Evolutionary conservation across 2,888 invertebrate species (phyloP).

Genomic region (Chamaedrilus cognettii): DNA sequence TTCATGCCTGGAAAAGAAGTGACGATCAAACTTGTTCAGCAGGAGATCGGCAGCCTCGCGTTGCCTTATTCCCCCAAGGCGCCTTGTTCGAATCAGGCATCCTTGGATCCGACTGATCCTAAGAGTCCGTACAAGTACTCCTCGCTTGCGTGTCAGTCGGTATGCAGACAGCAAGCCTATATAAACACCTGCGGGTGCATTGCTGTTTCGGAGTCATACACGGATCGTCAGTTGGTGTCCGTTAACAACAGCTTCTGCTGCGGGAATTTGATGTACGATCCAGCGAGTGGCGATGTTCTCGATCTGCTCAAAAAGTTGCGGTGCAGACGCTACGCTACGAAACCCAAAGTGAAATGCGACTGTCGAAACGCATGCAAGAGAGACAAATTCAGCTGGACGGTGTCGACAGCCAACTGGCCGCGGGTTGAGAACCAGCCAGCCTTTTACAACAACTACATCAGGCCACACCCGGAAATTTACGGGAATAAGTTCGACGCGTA

Average conservation of each 20-base stretch:
- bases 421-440: not conserved
- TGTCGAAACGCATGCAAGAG: not conserved
- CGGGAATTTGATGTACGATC: not conserved
- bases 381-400: not conserved
- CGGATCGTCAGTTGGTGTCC: too few relatives aligned
- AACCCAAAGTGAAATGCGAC: not conserved
- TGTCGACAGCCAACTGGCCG: not conserved
- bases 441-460: slow-evolving; percentile 9
- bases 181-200: not conserved
- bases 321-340: not conserved
- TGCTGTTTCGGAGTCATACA: too few relatives aligned
- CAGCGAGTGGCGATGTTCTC: not conserved
- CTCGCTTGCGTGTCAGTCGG: not conserved
- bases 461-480: not conserved
- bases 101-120: not conserved
- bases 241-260: not conserved
- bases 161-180: not conserved
- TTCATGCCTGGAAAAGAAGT: not conserved
- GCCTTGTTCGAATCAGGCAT: not conserved
- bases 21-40: not conserved
- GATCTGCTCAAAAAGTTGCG: not conserved
- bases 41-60: not conserved
- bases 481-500: slow-evolving; percentile 3
- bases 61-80: not conserved
- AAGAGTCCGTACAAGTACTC: not conserved